Evolutionary conservation across 2,113 vertebrate species (phyloP), one percentile per base, ranked within the genome.

Genomic region (Chaetodon auriga): DNA sequence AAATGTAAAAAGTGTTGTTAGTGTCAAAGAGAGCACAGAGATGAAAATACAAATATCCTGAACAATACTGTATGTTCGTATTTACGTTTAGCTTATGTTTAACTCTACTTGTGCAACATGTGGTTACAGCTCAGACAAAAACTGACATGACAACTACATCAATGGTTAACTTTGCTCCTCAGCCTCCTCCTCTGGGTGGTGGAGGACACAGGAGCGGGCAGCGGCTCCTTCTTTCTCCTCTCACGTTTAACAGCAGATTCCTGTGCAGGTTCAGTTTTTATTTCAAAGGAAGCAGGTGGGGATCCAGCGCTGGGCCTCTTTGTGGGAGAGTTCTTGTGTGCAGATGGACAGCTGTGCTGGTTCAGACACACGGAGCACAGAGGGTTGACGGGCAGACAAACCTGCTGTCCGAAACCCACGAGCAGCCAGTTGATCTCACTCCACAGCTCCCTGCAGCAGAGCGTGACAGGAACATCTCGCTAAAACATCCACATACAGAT

Each of bases 391-490:
- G 98, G 98, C 43, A 97, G 94, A 92, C 98, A 99, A 70, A 96
- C 95, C 93, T 99, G 98, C 93, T 99, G 98, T 62, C 98, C 98
- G 10, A 99, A 99, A 38, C 98, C 98, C 66, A 99, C 98, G 62
- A 99, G 87, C 35, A 99, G 95, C 94, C 97, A 97, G 87, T 99
- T 99, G 53, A 99, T 95, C 90, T 99, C 97, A 1, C 94, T 93
- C 98, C 98, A 99, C 65, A 99, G 95, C 8, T 97, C 96, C 95
- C 98, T 99, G 93, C 30, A 75, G 72, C 55, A 74, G 10, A 71
- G 19, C 8, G 35, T 15, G 19, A 75, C 43, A 78, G 25, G 46
- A 49, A 43, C 53, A 46, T 23, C 14, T 48, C 21, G 35, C 30
- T 30, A 30, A 30, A 30, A 30, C 30, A 30, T 30, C 30, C 30